These are phyloP conservation scores for Hyla sarda DNA, from an alignment of 2,113 vertebrate species.

Conservation along the genomic window DNA sequence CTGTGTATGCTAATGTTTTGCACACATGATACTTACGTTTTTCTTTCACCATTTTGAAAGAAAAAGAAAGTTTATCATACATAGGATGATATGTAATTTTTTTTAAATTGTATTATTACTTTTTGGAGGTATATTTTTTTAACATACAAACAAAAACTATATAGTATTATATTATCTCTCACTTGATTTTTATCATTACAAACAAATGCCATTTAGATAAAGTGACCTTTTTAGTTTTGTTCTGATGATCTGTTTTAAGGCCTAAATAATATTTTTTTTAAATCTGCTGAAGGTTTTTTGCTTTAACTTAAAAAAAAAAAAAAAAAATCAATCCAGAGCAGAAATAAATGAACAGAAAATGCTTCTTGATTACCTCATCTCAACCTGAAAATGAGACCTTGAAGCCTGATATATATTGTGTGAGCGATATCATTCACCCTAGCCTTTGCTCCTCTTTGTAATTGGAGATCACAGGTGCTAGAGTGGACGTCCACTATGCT, in stretches of 20 bases:
- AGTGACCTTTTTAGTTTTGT: not conserved
- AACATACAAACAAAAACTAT: not conserved
- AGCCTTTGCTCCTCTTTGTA: constrained; percentile 71
- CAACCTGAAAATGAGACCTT: constrained; percentile 53
- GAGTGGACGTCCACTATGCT: constrained; percentile 76
- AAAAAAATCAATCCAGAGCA: constrained; percentile 5
- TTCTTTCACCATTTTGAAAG: not conserved
- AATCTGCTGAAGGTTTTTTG: not conserved
- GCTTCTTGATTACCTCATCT: constrained; percentile 52
- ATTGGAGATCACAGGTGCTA: constrained; percentile 79
- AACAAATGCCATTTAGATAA: not conserved
- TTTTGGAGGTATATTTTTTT: not conserved
- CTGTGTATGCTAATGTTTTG: not conserved
- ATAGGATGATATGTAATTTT: no score
- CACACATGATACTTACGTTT: not conserved
- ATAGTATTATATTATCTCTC: not conserved
- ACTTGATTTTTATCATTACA: not conserved
- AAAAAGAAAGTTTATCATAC: no score
- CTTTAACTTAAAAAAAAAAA: constrained; percentile 20
- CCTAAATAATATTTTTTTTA: not conserved
- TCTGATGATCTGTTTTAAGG: not conserved
- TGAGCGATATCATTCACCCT: constrained; percentile 72
- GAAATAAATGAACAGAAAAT: constrained; percentile 52
- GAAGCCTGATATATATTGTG: constrained; percentile 52
- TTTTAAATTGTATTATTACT: not conserved